Base-by-base conservation (phyloP, 2,797 vertebrate species). In the Myripristis murdjan region DNA sequence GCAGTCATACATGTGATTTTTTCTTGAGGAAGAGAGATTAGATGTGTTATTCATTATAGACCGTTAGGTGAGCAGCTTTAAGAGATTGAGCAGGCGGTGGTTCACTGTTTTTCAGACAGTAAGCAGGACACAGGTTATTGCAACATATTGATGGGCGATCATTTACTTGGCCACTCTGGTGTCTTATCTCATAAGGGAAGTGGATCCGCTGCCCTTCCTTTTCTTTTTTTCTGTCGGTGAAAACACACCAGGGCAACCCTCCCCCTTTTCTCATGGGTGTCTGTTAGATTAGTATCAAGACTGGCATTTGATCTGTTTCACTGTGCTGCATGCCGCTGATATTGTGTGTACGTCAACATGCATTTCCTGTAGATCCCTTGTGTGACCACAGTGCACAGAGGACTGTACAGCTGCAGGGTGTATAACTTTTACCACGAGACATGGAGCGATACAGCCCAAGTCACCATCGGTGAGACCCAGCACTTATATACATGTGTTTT, bases 381-480 rank as follows among this genome's bases (percentile, higher is more conserved):
- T 87, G 94, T 95, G 85, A 96, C 95, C 1, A 97, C 96, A 0
- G 94, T 91, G 0, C 89, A 96, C 67, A 88, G 96, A 79, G 96
- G 96, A 59, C 73, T 84, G 60, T 97, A 96, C 84, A 93, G 72
- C 47, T 97, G 96, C 80, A 94, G 72, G 0, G 93, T 94, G 55
- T 96, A 92, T 70, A 97, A 95, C 75, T 82, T 96, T 33, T 96
- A 95, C 88, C 96, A 96, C 0, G 91, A 95, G 75, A 54, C 70
- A 1, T 96, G 95, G 96, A 96, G 93, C 54, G 82, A 86, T 62
- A 78, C 89, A 0, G 94, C 93, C 59, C 65, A 86, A 0, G 88
- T 97, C 65, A 90, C 85, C 61, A 95, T 97, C 0, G 96, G 96
- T 97, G 79, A 92, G 92, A 28, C 24, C 20, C 10, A 20, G 6